Base-by-base conservation (phyloP, 2,797 vertebrate genomes). In the Gila robusta region DNA sequence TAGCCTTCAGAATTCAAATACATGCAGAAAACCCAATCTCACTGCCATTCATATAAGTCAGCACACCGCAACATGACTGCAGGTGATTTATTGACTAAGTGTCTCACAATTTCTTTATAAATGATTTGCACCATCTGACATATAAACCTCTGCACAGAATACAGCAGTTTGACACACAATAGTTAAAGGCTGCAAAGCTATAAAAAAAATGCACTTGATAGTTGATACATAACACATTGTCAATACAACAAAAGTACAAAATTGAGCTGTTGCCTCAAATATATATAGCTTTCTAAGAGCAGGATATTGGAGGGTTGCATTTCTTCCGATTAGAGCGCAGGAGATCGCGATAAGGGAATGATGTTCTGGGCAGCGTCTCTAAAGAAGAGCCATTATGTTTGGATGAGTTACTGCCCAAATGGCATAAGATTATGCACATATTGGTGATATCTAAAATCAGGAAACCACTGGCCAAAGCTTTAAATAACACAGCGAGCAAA, bases 161-260 rank as follows among this genome's bases (percentile, higher is more conserved):
- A 92, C 91, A 91, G 90, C 89, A 92, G 89, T 90, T 84, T 79
- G 86, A 76, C 28, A 82, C 66, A 56, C 69, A 78, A 79, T 82
- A 82, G 83, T 82, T 35, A 41, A 69, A 44, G 70, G 26, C 56
- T 69, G 70, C 59, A 84, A 88, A 84, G 77, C 86, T 79, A 74
- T 70, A 4, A n/a, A 66, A n/a, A 66, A 91, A 92, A 91, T 88
- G 81, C 86, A 91, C 89, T 87, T 91, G 82, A 86, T 87, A 87
- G 37, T 28, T 79, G 56, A 79, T 79, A 44, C 78, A 84, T 35
- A 54, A 49, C 74, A 88, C 72, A 70, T 47, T 83, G 39, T 86
- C 35, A 87, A 88, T 86, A 62, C 73, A 87, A 39, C 69, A 76
- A 47, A 78, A 76, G 21, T 7, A 82, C 41, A 84, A n/a, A 41